A percentile compares a stretch with the other conserved stretches of the same genome.
These are phyloP conservation scores for Zaprionus tsacasi DNA, from an alignment of 1,140 invertebrate genomes.

Conservation along the genomic window DNA sequence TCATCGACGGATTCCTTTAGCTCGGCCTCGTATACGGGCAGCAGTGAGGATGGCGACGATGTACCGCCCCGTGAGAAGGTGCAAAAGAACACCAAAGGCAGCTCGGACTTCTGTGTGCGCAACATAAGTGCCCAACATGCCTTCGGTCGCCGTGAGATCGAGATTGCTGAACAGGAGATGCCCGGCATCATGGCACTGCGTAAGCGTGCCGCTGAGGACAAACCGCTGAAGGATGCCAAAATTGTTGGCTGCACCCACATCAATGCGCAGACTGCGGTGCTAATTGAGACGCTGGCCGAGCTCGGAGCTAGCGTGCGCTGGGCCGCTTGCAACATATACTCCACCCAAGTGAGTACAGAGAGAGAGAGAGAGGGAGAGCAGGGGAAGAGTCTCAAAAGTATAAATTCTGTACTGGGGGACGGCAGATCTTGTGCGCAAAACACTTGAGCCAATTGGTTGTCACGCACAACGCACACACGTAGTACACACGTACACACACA, in stretches of 20 bases:
- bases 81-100: constrained; percentile 92
- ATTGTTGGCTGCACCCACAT: constrained; percentile 99
- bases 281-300: constrained; percentile 96
- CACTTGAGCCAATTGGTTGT: constrained; percentile 69
- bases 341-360: constrained; percentile 89
- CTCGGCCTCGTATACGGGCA: constrained; percentile 96
- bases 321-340: constrained; percentile 99
- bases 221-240: constrained; percentile 97
- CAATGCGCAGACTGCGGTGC: constrained; percentile 98
- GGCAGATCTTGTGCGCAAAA: constrained; percentile 26
- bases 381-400: not conserved
- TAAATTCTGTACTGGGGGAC: constrained; percentile 5
- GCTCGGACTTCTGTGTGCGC: constrained; percentile 94
- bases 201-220: constrained; percentile 95
- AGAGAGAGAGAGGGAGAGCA: not conserved
- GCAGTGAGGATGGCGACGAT: constrained; percentile 92
- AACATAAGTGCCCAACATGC: constrained; percentile 96
- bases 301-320: constrained; percentile 96
- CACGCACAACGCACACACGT: constrained; percentile 49
- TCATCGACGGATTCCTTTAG: constrained; percentile 97
- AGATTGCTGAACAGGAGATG: constrained; percentile 99
- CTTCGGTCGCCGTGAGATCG: constrained; percentile 97
- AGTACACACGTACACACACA: constrained; percentile 3
- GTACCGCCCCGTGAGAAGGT: constrained; percentile 92
- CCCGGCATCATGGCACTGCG: constrained; percentile 97